A percentile compares a stretch with the other conserved stretches of the same genome.
Conservation (phyloP, 2,797 vertebrate genomes). For the Astyanax mexicanus region DNA sequence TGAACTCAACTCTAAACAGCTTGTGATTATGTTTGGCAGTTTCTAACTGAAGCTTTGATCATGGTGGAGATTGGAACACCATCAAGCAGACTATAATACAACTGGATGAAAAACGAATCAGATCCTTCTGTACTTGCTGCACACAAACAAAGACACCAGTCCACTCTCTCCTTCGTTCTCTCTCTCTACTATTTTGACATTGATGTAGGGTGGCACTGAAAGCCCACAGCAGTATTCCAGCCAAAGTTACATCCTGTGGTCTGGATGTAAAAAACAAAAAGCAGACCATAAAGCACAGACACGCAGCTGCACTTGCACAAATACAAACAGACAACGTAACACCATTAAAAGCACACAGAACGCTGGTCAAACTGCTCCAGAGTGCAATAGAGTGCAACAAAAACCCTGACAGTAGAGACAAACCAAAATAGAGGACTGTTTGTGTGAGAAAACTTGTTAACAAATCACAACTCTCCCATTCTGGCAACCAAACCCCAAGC, state of each 20-base stretch:
- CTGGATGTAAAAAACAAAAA: constrained; percentile 64
- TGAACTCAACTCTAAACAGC: neutral
- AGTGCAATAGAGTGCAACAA: constrained; percentile 43
- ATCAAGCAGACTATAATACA: constrained; percentile 5
- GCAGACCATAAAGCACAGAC: constrained; percentile 62
- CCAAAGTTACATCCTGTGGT: constrained; percentile 66
- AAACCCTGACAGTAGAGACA: constrained; percentile 46
- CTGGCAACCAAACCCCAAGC: constrained; percentile 45
- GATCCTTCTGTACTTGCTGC: neutral
- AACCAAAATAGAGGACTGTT: constrained; percentile 53
- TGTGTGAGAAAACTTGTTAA: constrained; percentile 45
- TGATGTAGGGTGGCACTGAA: constrained; percentile 73
- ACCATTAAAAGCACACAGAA: constrained; percentile 68
- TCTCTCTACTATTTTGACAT: constrained; percentile 65
- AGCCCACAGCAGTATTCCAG: constrained; percentile 72
- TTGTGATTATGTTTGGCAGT: constrained; percentile 2
- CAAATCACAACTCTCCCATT: constrained; percentile 43
- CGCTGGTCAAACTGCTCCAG: constrained; percentile 43
- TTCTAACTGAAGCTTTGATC: neutral
- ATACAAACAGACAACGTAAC: constrained; percentile 36
- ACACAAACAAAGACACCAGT: neutral
- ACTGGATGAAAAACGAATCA: neutral
- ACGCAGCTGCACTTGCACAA: constrained; percentile 24
- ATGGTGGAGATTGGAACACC: neutral
- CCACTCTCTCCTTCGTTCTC: neutral